These are phyloP conservation scores for Drosophila lacicola DNA, from an alignment of 2,888 invertebrate genomes.

Conservation along the genomic window DNA sequence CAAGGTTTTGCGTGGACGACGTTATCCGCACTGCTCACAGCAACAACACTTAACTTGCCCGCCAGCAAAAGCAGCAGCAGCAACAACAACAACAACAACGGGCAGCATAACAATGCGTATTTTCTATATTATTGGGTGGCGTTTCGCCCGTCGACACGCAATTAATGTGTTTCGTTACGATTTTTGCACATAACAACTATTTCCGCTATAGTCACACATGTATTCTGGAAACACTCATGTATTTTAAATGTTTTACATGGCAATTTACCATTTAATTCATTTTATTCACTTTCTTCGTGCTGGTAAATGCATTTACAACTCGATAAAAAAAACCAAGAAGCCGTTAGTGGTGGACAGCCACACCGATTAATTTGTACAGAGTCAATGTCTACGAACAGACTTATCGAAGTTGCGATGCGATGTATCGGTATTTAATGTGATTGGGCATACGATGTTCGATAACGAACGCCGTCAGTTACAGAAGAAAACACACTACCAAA, in stretches of 20 bases:
- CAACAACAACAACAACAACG: constrained; percentile 22
- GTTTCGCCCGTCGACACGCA: constrained; percentile 1
- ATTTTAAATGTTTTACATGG: not conserved
- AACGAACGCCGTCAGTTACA: constrained; percentile 36
- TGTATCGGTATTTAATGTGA: constrained; percentile 25
- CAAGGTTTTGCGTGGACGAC: constrained; percentile 37
- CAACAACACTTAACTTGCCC: constrained; percentile 16
- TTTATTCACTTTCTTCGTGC: constrained; percentile 42
- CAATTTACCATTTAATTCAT: constrained; percentile 51
- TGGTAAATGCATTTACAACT: constrained; percentile 31
- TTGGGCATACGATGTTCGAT: constrained; percentile 15
- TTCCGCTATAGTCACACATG: not conserved
- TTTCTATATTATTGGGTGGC: constrained; percentile 13
- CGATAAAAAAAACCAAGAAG: constrained; percentile 34
- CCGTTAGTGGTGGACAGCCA: constrained; percentile 35
- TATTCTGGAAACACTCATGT: not conserved
- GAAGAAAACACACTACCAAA: constrained; percentile 41
- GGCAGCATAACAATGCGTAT: constrained; percentile 43
- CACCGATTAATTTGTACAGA: constrained; percentile 4
- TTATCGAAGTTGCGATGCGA: constrained; percentile 11
- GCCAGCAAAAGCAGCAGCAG: constrained; percentile 14
- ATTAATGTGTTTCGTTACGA: not conserved
- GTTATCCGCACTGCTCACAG: constrained; percentile 2
- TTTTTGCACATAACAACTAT: constrained; percentile 8
- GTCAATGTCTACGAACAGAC: not conserved